Percentiles rank a stretch among this genome's conserved stretches.
Conservation (phyloP, 2,888 invertebrate genomes). For the Fragum whitleyi region DNA sequence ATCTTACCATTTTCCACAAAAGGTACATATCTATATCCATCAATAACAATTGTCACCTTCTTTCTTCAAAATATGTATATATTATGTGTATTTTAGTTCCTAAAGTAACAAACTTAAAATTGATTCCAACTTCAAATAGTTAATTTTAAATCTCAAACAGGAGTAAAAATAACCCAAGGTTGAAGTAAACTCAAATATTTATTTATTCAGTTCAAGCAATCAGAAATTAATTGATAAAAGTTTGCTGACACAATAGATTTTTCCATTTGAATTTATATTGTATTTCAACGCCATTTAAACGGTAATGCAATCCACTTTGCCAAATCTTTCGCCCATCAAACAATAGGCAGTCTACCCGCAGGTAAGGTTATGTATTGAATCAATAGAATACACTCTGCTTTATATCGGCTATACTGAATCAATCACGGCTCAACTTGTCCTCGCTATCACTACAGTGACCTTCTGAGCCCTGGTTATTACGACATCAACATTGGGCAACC, state of each 20-base stretch:
- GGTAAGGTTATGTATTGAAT: constrained; percentile 20
- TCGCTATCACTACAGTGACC: too few species aligned
- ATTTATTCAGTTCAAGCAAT: neutral
- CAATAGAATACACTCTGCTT: constrained; percentile 18
- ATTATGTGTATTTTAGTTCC: too few species aligned
- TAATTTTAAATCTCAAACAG: neutral
- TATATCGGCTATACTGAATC: constrained; percentile 8
- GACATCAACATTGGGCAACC: too few species aligned
- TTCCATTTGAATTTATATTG: constrained; percentile 12
- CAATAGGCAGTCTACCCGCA: constrained; percentile 19
- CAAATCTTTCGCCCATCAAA: constrained; percentile 18
- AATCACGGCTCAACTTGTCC: neutral
- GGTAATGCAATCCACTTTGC: constrained; percentile 12
- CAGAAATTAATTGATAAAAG: constrained; percentile 3
- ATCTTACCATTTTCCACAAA: too few species aligned
- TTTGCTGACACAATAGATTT: constrained; percentile 4
- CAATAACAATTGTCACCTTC: too few species aligned
- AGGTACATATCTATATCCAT: too few species aligned
- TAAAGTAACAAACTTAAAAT: too few species aligned
- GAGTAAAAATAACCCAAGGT: neutral
- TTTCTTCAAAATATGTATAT: too few species aligned
- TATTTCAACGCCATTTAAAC: constrained; percentile 21
- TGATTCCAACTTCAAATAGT: too few species aligned
- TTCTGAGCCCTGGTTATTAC: too few species aligned
- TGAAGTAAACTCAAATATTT: neutral